These are phyloP conservation scores for Eleutherodactylus coqui DNA, from an alignment of 2,797 vertebrate species.

Conservation along the genomic window DNA sequence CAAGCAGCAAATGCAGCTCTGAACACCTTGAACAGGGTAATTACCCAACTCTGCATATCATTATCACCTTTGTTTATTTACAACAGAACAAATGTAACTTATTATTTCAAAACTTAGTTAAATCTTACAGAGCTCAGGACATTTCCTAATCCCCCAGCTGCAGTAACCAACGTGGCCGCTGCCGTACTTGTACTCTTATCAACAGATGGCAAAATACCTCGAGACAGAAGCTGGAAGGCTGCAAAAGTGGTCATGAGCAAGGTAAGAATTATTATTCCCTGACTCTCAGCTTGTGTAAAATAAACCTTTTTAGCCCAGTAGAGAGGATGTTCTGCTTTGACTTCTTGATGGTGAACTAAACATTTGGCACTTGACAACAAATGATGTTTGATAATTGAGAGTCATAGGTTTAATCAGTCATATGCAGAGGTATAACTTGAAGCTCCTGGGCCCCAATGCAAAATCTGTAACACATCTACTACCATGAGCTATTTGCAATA, in stretches of 20 bases:
- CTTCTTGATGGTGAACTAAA: background rate
- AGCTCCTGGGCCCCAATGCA: background rate
- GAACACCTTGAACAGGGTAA: constrained; percentile 79
- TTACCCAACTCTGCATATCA: background rate
- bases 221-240: constrained; percentile 82
- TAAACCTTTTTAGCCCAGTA: background rate
- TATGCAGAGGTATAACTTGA: background rate
- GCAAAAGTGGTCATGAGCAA: constrained; percentile 81
- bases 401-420: background rate
- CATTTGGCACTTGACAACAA: background rate
- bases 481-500: background rate
- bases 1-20: constrained; percentile 77
- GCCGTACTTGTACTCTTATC: constrained; percentile 76
- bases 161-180: constrained; percentile 74
- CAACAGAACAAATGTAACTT: constrained; percentile 5
- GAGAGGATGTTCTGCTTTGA: background rate
- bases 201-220: constrained; percentile 75
- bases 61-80: background rate
- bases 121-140: constrained; percentile 81
- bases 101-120: constrained; percentile 69
- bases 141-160: constrained; percentile 77
- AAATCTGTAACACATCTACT: background rate
- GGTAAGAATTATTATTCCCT: constrained; percentile 73
- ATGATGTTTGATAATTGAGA: background rate
- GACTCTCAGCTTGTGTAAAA: background rate